Evolutionary conservation across 35 echinoderm and acorn worm genomes (phyloP).

Genomic region (Ophioderma brevispina): DNA sequence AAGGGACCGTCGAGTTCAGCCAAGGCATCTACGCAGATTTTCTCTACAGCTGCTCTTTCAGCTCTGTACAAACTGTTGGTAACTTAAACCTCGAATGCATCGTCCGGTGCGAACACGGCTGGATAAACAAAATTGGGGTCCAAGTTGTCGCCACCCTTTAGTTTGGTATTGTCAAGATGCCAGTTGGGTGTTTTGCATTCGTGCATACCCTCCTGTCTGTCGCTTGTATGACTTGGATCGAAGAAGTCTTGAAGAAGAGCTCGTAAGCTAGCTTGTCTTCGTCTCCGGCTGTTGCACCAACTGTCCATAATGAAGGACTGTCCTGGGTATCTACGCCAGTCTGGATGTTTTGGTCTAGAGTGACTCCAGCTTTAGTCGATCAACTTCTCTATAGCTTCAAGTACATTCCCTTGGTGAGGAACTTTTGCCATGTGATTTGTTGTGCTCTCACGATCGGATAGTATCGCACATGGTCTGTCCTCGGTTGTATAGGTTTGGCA

Average conservation of each 20-base stretch:
- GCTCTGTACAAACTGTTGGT: constrained; percentile 82
- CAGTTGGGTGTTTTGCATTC: constrained; percentile 73
- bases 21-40: constrained; percentile 69
- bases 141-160: constrained; percentile 73
- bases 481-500: constrained; percentile 57
- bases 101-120: constrained; percentile 89
- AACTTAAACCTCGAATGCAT: constrained; percentile 72
- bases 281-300: constrained; percentile 94
- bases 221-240: constrained; percentile 83
- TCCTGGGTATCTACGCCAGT: constrained; percentile 96
- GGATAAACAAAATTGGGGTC: constrained; percentile 86
- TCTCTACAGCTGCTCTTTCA: constrained; percentile 83
- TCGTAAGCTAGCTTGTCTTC: constrained; percentile 96
- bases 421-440: constrained; percentile 88
- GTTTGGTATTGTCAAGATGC: constrained; percentile 74
- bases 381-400: constrained; percentile 61
- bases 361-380: constrained; percentile 71
- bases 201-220: constrained; percentile 67
- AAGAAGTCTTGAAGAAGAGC: constrained; percentile 81
- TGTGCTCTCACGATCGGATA: constrained; percentile 92
- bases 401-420: constrained; percentile 78
- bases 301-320: constrained; percentile 97
- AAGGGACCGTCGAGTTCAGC: constrained; percentile 75
- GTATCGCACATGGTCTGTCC: constrained; percentile 54
- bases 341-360: constrained; percentile 90